These are phyloP conservation scores for Prorops nasuta DNA, from an alignment of 1,140 invertebrate genomes.

Conservation along the genomic window DNA sequence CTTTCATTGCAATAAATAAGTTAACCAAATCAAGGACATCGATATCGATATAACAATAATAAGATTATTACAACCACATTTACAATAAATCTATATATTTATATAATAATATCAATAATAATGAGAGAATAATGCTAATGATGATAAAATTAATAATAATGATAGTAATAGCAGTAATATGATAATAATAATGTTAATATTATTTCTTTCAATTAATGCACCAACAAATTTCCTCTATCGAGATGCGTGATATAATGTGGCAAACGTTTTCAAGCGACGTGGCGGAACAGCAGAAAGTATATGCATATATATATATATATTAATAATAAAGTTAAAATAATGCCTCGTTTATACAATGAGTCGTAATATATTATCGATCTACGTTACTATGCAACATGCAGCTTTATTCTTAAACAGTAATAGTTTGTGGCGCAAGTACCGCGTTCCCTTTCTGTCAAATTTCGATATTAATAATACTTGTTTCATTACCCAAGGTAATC, in stretches of 20 bases:
- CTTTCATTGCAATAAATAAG: slow-evolving; percentile 48
- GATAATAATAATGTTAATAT: slow-evolving; percentile 17
- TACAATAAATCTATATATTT: slow-evolving; percentile 36
- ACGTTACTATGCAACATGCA: slow-evolving; percentile 40
- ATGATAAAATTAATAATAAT: slow-evolving; percentile 23
- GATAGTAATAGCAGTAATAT: slow-evolving; percentile 22
- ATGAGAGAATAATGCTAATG: neutral
- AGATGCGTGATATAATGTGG: slow-evolving; percentile 21
- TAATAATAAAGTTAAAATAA: slow-evolving; percentile 40
- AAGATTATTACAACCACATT: slow-evolving; percentile 38
- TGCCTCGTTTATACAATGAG: slow-evolving; percentile 52
- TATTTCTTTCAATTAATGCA: slow-evolving; percentile 22
- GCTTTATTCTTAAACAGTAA: slow-evolving; percentile 44
- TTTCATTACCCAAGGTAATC: too few species aligned
- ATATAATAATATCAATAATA: too few species aligned
- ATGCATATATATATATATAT: too few species aligned
- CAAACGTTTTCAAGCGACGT: slow-evolving; percentile 20
- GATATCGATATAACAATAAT: slow-evolving; percentile 36
- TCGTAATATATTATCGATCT: slow-evolving; percentile 44
- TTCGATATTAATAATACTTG: slow-evolving; percentile 1
- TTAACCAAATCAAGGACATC: slow-evolving; percentile 44
- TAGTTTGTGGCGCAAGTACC: slow-evolving; percentile 44
- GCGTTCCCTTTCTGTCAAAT: slow-evolving; percentile 14
- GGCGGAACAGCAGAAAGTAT: slow-evolving; percentile 34
- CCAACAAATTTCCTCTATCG: slow-evolving; percentile 26